phyloP scores from a whole-genome alignment of 2,888 invertebrate species.

The Tryphoninae sp. region DNA sequence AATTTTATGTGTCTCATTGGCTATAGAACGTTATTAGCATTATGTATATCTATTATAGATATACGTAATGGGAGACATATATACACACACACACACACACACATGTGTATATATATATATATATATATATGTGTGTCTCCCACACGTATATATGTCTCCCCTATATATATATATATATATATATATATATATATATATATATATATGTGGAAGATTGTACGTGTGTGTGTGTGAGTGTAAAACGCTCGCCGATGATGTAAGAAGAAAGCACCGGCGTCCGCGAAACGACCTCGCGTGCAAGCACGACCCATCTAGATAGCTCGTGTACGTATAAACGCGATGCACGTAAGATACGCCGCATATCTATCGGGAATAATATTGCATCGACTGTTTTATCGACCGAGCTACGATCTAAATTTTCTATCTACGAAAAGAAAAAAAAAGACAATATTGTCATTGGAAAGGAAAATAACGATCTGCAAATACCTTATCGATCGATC shows the following conservation, averaged over 20 bases:
- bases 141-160: too few species aligned
- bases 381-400: conserved; percentile 44
- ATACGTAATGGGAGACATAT: not conserved
- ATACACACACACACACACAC: too few species aligned
- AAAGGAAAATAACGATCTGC: not conserved
- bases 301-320: conserved; percentile 48
- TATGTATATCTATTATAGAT: not conserved
- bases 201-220: not conserved
- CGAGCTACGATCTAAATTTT: conserved; percentile 15
- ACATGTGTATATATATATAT: too few species aligned
- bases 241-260: conserved; percentile 52
- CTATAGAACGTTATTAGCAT: not conserved
- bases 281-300: conserved; percentile 63
- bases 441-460: not conserved
- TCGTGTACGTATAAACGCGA: conserved; percentile 2
- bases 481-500: too few species aligned
- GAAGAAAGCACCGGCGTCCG: conserved; percentile 60
- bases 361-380: conserved; percentile 39
- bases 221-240: not conserved
- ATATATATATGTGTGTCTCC: too few species aligned
- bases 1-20: conserved; percentile 26
- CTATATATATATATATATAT: not conserved
- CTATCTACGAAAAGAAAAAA: not conserved
- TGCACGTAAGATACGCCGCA: conserved; percentile 20
- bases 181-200: not conserved